These are phyloP conservation scores for Sternarchorhynchus goeldii DNA, from an alignment of 2,797 vertebrate species.

Conservation along the genomic window DNA sequence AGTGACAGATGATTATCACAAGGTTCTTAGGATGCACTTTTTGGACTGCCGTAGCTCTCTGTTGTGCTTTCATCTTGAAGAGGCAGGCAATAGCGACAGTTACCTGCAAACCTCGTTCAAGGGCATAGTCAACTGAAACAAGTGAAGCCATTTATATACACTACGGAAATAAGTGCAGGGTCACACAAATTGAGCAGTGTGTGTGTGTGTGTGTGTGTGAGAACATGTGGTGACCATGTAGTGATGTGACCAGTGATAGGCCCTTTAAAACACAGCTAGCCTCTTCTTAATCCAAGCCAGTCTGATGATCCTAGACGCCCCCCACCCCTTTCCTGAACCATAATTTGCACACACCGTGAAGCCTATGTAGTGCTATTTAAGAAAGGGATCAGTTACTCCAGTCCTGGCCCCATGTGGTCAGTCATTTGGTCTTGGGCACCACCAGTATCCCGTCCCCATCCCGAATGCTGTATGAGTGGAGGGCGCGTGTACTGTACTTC, in stretches of 20 bases:
- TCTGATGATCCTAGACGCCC: conserved; percentile 23
- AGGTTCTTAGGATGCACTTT: conserved; percentile 40
- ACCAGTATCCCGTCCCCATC: conserved; percentile 94
- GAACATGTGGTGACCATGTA: conserved; percentile 32
- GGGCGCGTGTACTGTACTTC: conserved; percentile 88
- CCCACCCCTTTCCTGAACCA: conserved; percentile 50
- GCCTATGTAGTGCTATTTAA: conserved; percentile 32
- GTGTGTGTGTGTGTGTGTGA: conserved; percentile 25
- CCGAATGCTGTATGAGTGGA: conserved; percentile 95
- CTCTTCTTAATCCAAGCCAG: conserved; percentile 33
- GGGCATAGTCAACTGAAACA: conserved; percentile 28
- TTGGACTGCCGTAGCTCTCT: conserved; percentile 16
- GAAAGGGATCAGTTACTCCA: conserved; percentile 35
- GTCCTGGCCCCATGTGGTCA: conserved; percentile 39
- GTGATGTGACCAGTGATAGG: conserved; percentile 40
- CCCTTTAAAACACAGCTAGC: conserved; percentile 31
- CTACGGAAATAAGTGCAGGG: conserved; percentile 33
- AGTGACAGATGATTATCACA: conserved; percentile 48
- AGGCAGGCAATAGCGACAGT: conserved; percentile 24
- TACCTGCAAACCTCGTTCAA: conserved; percentile 17
- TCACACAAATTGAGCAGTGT: conserved; percentile 11
- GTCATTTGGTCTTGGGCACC: conserved; percentile 83
- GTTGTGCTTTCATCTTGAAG: conserved; percentile 48
- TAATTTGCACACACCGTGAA: conserved; percentile 49
- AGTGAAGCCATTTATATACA: conserved; percentile 25